Base-by-base conservation (phyloP, 2,888 invertebrate species). In the Octodonta nipae region DNA sequence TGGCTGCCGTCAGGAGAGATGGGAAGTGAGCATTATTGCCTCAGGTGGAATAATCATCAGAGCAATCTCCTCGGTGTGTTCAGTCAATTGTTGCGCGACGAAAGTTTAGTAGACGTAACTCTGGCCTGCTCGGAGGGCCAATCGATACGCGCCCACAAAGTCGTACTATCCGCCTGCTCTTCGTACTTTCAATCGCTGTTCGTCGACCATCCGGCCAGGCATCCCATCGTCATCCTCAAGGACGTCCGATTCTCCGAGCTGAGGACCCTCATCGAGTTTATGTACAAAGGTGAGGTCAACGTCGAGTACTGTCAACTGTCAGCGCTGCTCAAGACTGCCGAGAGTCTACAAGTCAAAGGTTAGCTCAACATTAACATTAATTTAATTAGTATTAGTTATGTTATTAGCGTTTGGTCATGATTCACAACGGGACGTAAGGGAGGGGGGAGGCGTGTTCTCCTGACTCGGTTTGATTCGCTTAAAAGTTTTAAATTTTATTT, bases 11-110 rank as follows among this genome's bases (percentile, higher is more conserved):
- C 78, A 41, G 45, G 45, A 84, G 85, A 84, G 81, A 42, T 42
- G 42, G 42, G 86, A 81, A 87, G 87, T 86, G 87, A 89, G 83
- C 88, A 88, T 75, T 89, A 88, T 79, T 88, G 88, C 78, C 81
- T 89, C 76, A 86, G 88, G 83, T 89, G 88, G 88, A 89, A 88
- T 79, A 88, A 89, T 85, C 88, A 89, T 85, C 87, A 87, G 78
- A 86, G 84, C 78, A 89, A 89, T 79, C 80, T 89, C 76, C 79
- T 89, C 75, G 87, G 86, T 71, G 87, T 88, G 68, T 89, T 89
- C 77, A 87, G 86, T 76, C 87, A 87, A 76, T 78, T 89, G 71
- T 75, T 88, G 65, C 84, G 86, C 73, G 86, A 87, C 78, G 87
- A 88, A 72, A 84, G 85, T 70, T 76, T 89, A 70, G 88, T 89